Conservation (phyloP, 2,888 invertebrate genomes). For the Papilio demoleus region DNA sequence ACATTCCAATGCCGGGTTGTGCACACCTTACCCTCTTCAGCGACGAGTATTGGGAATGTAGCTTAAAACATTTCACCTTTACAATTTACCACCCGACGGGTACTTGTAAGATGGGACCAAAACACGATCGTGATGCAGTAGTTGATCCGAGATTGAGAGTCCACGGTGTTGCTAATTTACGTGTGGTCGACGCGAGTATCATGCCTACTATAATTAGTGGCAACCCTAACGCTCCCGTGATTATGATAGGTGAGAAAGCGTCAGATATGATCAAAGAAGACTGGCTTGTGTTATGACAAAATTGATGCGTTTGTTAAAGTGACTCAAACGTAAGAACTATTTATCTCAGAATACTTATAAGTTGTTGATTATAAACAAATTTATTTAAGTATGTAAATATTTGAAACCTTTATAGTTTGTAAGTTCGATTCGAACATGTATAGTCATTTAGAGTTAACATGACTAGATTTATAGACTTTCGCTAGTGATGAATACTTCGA, state of each 20-base stretch:
- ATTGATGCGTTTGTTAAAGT: conserved; percentile 16
- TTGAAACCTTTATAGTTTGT: conserved; percentile 31
- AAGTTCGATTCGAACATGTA: conserved; percentile 21
- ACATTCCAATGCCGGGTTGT: conserved; percentile 92
- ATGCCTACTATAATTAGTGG: conserved; percentile 96
- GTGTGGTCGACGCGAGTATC: conserved; percentile 93
- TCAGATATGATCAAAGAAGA: conserved; percentile 95
- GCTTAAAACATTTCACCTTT: conserved; percentile 90
- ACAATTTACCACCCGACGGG: conserved; percentile 94
- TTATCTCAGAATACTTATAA: conserved; percentile 56
- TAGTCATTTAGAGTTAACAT: conserved; percentile 33
- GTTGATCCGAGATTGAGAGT: conserved; percentile 91
- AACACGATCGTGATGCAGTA: conserved; percentile 88
- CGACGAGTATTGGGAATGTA: conserved; percentile 95
- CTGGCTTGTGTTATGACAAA: conserved; percentile 85
- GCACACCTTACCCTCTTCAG: conserved; percentile 87
- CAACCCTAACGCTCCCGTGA: conserved; percentile 94
- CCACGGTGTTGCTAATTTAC: conserved; percentile 89
- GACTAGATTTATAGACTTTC: conserved; percentile 14
- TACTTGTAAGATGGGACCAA: conserved; percentile 94
- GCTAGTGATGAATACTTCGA: conserved; percentile 23
- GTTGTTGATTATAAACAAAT: conserved; percentile 56
- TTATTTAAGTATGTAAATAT: conserved; percentile 54
- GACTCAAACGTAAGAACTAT: conserved; percentile 51
- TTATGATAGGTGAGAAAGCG: conserved; percentile 96